Conservation (phyloP, 2,888 invertebrate species). For the Netelia fuscicornis region DNA sequence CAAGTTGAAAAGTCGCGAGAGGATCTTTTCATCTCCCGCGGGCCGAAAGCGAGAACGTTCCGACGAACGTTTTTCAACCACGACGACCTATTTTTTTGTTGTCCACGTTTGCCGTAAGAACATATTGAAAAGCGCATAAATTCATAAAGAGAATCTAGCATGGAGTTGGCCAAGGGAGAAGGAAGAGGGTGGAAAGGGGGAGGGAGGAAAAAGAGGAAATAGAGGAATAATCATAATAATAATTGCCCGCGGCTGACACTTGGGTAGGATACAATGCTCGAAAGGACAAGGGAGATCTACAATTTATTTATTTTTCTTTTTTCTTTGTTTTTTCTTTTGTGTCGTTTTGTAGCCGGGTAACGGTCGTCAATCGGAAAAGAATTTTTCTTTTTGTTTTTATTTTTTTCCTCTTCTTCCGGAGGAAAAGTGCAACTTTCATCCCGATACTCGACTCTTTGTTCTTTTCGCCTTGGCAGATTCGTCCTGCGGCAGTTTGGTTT, state of each 20-base stretch:
- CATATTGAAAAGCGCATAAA: slow-evolving; percentile 78
- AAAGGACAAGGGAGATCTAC: not conserved
- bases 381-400: no score
- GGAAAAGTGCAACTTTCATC: no score
- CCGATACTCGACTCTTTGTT: no score
- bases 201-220: not conserved
- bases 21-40: slow-evolving; percentile 48
- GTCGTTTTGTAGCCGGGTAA: not conserved
- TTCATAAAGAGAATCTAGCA: slow-evolving; percentile 54
- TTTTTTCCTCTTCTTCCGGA: no score
- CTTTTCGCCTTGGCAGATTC: no score
- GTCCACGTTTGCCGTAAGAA: slow-evolving; percentile 61
- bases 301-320: no score
- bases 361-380: slow-evolving; percentile 43
- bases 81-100: not conserved
- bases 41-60: not conserved
- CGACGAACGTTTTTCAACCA: slow-evolving; percentile 13
- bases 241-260: slow-evolving; percentile 18
- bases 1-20: slow-evolving; percentile 79
- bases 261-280: not conserved
- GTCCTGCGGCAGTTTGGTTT: no score
- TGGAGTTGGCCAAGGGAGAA: not conserved
- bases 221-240: slow-evolving; percentile 40
- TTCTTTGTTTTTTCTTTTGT: not conserved
- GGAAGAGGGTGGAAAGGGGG: no score